Evolutionary conservation across 2,797 vertebrate species (phyloP).

Genomic region (Bradypodion pumilum): DNA sequence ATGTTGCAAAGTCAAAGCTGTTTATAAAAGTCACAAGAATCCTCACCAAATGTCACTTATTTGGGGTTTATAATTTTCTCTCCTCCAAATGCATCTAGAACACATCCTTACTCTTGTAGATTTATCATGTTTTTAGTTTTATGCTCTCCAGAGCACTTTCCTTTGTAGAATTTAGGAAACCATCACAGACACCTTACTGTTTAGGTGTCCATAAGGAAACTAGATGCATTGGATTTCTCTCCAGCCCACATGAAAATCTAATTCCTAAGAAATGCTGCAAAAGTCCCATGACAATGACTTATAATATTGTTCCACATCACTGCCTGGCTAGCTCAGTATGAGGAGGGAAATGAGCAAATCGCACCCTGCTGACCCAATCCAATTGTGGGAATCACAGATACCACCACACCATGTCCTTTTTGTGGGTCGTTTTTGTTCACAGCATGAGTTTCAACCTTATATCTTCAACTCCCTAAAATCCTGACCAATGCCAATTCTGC

Average conservation of each 20-base stretch:
- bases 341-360: too few species aligned
- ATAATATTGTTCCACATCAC: too few species aligned
- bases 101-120: not conserved
- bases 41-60: too few species aligned
- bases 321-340: too few species aligned
- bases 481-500: too few species aligned
- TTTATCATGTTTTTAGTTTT: not conserved
- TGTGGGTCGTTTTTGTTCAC: too few species aligned
- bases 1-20: slow-evolving; percentile 14
- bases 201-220: not conserved
- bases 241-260: not conserved
- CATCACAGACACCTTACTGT: not conserved
- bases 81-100: not conserved
- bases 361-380: too few species aligned
- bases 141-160: not conserved
- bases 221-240: too few species aligned
- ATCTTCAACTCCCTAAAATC: too few species aligned
- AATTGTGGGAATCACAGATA: too few species aligned
- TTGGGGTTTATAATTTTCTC: not conserved
- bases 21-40: not conserved
- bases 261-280: not conserved
- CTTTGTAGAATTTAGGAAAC: not conserved
- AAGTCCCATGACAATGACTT: not conserved
- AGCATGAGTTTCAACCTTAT: too few species aligned
- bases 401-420: too few species aligned